These are phyloP conservation scores for Paradoxurus hermaphroditus DNA, from an alignment of 2,113 vertebrate genomes.

Conservation along the genomic window DNA sequence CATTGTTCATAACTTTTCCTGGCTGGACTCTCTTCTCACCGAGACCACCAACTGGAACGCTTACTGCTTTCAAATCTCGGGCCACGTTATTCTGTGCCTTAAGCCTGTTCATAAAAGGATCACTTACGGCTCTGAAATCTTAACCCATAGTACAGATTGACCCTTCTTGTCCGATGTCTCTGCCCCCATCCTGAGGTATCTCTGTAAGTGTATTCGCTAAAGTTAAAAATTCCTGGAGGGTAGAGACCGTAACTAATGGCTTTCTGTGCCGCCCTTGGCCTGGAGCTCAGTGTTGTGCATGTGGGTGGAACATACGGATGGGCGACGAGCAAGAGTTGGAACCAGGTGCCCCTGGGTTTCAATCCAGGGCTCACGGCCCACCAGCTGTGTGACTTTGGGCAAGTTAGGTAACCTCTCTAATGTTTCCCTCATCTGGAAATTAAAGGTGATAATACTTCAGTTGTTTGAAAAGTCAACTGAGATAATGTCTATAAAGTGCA, in stretches of 20 bases:
- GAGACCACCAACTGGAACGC: not conserved
- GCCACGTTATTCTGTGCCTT: not conserved
- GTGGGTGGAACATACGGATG: not conserved
- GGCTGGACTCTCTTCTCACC: not conserved
- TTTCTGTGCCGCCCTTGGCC: not conserved
- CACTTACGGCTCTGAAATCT: not conserved
- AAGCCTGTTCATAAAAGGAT: not conserved
- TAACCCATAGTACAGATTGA: rapidly evolving
- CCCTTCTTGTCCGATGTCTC: not conserved
- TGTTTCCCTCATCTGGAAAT: not conserved
- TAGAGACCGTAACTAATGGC: not conserved
- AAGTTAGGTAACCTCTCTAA: not conserved
- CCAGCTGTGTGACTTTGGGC: not conserved
- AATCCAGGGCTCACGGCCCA: not conserved
- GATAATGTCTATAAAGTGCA: not conserved
- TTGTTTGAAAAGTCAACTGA: not conserved
- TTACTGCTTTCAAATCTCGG: not conserved
- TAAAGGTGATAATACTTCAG: not conserved
- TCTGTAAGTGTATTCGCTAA: not conserved
- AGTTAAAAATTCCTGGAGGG: not conserved
- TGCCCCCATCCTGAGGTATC: not conserved
- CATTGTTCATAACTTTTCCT: not conserved
- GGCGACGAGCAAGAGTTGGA: not conserved
- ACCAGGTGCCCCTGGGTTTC: not conserved
- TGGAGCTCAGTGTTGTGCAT: not conserved